Evolutionary conservation across 2,113 vertebrate genomes (phyloP).

Genomic region (Aegotheles bennettii): DNA sequence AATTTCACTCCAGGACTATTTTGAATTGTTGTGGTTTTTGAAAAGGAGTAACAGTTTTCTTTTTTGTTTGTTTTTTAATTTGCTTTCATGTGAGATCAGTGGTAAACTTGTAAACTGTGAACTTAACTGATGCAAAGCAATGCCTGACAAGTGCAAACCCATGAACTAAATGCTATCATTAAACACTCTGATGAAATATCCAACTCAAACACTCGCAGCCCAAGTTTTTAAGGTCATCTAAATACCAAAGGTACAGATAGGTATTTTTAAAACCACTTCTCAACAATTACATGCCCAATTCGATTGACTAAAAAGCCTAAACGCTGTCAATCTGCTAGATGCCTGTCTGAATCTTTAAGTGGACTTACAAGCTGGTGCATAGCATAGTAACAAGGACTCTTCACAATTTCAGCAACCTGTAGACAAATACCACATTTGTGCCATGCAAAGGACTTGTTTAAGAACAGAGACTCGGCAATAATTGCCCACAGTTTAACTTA

Average conservation of each 20-base stretch:
- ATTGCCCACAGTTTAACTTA: neutral
- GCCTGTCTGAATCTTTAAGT: neutral
- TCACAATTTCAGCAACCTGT: neutral
- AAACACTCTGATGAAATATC: neutral
- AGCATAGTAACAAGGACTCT: neutral
- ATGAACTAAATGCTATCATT: neutral
- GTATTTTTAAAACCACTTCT: neutral
- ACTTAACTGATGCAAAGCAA: neutral
- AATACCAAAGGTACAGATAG: neutral
- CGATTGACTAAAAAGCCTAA: neutral
- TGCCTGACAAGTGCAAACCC: neutral
- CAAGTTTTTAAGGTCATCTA: neutral
- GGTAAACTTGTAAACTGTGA: neutral
- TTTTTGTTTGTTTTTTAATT: neutral
- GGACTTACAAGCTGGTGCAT: neutral
- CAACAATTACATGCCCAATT: neutral
- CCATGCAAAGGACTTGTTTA: neutral
- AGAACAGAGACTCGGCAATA: neutral
- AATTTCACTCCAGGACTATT: neutral
- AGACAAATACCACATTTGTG: neutral
- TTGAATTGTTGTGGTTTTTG: neutral
- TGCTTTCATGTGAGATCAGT: neutral
- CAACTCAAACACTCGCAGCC: neutral
- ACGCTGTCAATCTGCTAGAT: neutral
- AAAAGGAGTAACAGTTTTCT: neutral